Evolutionary conservation across 2,113 vertebrate species (phyloP).

Genomic region (Brienomyrus brachyistius): DNA sequence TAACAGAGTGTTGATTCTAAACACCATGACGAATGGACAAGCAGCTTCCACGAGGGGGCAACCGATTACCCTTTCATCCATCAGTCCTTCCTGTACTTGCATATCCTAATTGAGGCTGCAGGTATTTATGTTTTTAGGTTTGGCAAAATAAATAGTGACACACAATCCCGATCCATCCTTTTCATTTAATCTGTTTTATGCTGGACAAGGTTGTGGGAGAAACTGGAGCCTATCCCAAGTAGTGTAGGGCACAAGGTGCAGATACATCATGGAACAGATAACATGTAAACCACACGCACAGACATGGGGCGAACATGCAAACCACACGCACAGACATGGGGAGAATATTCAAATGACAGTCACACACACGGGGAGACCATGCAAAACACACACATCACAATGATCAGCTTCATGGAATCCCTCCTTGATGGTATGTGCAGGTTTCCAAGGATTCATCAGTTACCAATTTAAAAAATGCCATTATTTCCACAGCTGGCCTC

Average conservation of each 20-base stretch:
- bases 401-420: not conserved
- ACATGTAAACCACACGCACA: not conserved
- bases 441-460: not conserved
- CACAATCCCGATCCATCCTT: not conserved
- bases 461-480: not conserved
- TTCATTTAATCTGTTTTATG: not conserved
- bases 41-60: not conserved
- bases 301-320: not conserved
- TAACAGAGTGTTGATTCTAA: not conserved
- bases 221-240: not conserved
- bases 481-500: not conserved
- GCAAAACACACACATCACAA: not conserved
- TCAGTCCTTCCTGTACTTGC: not conserved
- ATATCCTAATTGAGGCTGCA: not conserved
- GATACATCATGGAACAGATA: not conserved
- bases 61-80: not conserved
- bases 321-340: not conserved
- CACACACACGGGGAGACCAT: not conserved
- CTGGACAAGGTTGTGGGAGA: not conserved
- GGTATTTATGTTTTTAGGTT: not conserved
- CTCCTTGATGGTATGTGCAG: not conserved
- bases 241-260: not conserved
- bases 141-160: not conserved
- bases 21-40: not conserved
- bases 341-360: not conserved